Evolutionary conservation across 2,797 vertebrate species (phyloP).

Genomic region (Pangasius macronema): DNA sequence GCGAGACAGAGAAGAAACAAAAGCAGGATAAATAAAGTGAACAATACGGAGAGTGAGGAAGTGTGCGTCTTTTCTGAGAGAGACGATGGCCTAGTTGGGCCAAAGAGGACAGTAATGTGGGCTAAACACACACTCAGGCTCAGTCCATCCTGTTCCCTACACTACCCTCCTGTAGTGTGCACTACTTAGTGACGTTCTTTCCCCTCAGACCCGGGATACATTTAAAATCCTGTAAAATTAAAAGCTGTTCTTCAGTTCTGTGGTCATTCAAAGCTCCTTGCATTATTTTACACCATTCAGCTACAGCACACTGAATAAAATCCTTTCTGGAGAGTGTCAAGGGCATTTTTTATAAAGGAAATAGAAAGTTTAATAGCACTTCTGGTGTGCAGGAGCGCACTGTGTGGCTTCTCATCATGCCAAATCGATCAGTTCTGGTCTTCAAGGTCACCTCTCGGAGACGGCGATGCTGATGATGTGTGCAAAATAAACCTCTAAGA

Average conservation of each 20-base stretch:
- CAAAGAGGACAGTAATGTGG: slow-evolving; percentile 54
- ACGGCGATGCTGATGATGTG: neutral
- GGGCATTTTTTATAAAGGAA: neutral
- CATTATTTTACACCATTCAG: neutral
- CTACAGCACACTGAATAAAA: neutral
- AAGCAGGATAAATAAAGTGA: slow-evolving; percentile 40
- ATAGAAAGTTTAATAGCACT: neutral
- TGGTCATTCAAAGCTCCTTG: neutral
- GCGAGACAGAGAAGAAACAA: neutral
- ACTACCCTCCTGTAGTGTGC: slow-evolving; percentile 8
- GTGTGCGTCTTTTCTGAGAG: slow-evolving; percentile 47
- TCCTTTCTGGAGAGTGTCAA: neutral
- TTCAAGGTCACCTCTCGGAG: slow-evolving; percentile 71
- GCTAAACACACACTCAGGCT: slow-evolving; percentile 53
- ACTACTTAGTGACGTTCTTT: neutral
- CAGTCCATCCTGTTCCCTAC: slow-evolving; percentile 30
- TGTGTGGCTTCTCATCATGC: neutral
- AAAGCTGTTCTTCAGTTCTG: neutral
- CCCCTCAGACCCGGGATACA: neutral
- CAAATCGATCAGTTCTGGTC: slow-evolving; percentile 39
- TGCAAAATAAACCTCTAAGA: slow-evolving; percentile 4
- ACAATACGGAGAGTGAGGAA: slow-evolving; percentile 39
- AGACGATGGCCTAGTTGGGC: slow-evolving; percentile 59
- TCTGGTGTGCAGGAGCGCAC: neutral
- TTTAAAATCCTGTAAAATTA: too few species aligned